Conservation (phyloP, 2,113 vertebrate genomes). For the Arizona elegans region DNA sequence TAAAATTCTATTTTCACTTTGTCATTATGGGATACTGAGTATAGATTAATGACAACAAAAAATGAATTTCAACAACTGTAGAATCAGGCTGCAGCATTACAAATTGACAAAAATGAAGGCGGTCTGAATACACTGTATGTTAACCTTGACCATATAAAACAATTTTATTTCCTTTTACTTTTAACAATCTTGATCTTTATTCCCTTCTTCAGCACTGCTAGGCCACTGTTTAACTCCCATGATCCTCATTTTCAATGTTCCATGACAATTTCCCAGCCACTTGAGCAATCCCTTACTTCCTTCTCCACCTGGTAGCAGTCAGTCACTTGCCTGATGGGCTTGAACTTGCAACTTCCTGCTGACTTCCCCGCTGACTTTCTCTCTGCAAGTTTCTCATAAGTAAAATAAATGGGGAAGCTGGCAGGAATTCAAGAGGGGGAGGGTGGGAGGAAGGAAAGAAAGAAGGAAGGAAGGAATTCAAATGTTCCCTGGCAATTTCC, state of each 20-base stretch:
- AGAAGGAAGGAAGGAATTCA: background rate
- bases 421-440: background rate
- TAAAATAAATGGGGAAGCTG: background rate
- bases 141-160: background rate
- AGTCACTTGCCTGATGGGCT: background rate
- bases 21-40: too few species aligned
- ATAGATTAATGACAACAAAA: too few species aligned
- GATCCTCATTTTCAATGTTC: background rate
- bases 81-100: too few species aligned
- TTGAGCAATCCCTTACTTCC: background rate
- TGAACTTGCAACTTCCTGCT: background rate
- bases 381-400: background rate
- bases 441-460: background rate
- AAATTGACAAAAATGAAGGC: too few species aligned
- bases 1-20: too few species aligned
- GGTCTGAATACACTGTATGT: background rate
- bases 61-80: too few species aligned
- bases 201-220: background rate
- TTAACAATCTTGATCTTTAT: background rate
- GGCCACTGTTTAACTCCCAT: background rate
- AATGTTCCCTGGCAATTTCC: background rate
- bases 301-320: background rate
- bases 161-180: background rate
- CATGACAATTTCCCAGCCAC: background rate
- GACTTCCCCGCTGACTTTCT: background rate